Percentiles rank a stretch among this genome's conserved stretches.
These are phyloP conservation scores for Pseudorasbora parva DNA, from an alignment of 2,113 vertebrate genomes.

Conservation along the genomic window DNA sequence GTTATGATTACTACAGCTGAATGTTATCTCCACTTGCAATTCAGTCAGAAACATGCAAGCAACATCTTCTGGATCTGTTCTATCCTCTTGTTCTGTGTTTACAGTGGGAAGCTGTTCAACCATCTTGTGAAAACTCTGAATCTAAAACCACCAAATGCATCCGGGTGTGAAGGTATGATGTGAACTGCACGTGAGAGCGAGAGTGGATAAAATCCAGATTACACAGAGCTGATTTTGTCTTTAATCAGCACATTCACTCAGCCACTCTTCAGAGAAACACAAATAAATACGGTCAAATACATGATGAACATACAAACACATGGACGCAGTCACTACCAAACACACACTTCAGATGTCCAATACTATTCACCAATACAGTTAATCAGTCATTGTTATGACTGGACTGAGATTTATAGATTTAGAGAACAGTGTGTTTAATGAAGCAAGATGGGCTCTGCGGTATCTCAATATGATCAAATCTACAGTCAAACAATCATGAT, in stretches of 20 bases:
- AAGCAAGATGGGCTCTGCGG: background rate
- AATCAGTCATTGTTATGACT: background rate
- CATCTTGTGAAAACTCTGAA: background rate
- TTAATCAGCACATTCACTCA: slow-evolving; percentile 1
- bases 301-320: background rate
- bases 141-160: background rate
- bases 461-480: background rate
- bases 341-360: background rate
- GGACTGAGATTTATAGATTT: background rate
- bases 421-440: background rate
- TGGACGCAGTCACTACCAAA: background rate
- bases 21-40: background rate
- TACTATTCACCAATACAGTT: background rate
- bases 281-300: background rate
- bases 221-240: background rate
- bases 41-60: background rate
- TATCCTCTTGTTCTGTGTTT: background rate
- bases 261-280: background rate
- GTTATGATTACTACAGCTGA: slow-evolving; percentile 1
- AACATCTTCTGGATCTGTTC: background rate
- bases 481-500: background rate
- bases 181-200: background rate
- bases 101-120: slow-evolving; percentile 5
- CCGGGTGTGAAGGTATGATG: background rate
- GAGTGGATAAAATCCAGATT: background rate